These are phyloP conservation scores for Drosophila insularis DNA, from an alignment of 1,140 invertebrate species.

Conservation along the genomic window DNA sequence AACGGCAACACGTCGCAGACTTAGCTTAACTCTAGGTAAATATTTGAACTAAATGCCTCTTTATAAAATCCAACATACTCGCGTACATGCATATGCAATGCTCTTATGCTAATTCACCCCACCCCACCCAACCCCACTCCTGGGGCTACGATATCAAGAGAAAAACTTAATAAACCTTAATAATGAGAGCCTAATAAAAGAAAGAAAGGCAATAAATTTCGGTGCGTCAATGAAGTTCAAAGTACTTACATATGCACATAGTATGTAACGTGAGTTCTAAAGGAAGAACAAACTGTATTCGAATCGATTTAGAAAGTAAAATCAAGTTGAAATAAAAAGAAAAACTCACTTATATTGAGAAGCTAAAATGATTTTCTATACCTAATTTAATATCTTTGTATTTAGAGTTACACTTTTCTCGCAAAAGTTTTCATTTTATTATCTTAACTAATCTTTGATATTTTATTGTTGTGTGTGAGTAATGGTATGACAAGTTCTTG, in stretches of 20 bases:
- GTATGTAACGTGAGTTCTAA: neutral
- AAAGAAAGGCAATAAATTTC: constrained; percentile 7
- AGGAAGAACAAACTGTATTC: neutral
- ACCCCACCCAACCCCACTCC: neutral
- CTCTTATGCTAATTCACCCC: constrained; percentile 62
- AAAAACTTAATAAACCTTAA: constrained; percentile 42
- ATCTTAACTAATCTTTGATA: too few relatives aligned
- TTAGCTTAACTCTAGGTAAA: constrained; percentile 48
- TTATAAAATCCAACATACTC: constrained; percentile 37
- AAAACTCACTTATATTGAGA: neutral
- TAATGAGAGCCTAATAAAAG: constrained; percentile 38
- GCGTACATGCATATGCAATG: constrained; percentile 10
- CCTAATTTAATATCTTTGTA: too few relatives aligned
- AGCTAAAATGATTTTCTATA: too few relatives aligned
- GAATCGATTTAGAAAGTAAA: neutral
- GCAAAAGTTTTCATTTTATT: too few relatives aligned
- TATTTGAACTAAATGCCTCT: constrained; percentile 55
- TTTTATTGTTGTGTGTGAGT: too few relatives aligned
- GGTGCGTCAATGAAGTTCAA: neutral
- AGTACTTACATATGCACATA: constrained; percentile 15
- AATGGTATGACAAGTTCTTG: neutral
- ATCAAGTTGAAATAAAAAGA: too few relatives aligned
- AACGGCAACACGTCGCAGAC: constrained; percentile 29
- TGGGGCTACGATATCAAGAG: constrained; percentile 12
- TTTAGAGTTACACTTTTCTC: too few relatives aligned